Evolutionary conservation across 2,888 invertebrate species (phyloP).

Genomic region (Syrphus vitripennis): DNA sequence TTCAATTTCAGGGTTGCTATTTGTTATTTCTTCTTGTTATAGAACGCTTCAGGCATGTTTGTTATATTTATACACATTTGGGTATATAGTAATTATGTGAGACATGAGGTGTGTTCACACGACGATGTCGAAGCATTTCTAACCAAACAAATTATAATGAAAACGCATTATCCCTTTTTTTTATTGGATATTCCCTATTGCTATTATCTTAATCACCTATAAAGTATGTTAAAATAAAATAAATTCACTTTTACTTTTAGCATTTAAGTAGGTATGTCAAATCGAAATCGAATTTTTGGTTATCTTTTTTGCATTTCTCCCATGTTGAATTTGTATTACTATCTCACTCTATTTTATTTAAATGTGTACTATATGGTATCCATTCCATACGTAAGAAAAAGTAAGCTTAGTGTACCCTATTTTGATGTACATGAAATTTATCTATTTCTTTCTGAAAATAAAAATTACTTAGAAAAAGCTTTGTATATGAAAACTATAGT

Average conservation of each 20-base stretch:
- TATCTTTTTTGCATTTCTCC: neutral
- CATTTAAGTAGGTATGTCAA: neutral
- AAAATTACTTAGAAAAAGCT: neutral
- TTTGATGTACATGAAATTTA: neutral
- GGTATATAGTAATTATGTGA: neutral
- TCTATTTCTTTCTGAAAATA: neutral
- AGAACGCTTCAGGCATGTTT: neutral
- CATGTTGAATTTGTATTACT: neutral
- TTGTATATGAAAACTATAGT: no score
- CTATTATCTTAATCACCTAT: no score
- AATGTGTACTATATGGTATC: neutral
- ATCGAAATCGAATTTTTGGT: neutral
- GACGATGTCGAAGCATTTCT: neutral
- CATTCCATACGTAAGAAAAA: neutral
- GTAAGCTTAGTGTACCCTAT: neutral
- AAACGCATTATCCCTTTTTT: neutral
- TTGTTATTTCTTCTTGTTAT: neutral
- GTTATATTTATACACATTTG: neutral
- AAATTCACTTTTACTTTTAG: neutral
- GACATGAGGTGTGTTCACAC: neutral
- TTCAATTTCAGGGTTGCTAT: slow-evolving; percentile 62
- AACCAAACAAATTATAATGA: neutral
- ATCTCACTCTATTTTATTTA: neutral
- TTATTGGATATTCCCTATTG: neutral
- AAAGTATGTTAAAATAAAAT: no score